These are phyloP conservation scores for Pterocles gutturalis DNA, from an alignment of 2,113 vertebrate species.

Conservation along the genomic window DNA sequence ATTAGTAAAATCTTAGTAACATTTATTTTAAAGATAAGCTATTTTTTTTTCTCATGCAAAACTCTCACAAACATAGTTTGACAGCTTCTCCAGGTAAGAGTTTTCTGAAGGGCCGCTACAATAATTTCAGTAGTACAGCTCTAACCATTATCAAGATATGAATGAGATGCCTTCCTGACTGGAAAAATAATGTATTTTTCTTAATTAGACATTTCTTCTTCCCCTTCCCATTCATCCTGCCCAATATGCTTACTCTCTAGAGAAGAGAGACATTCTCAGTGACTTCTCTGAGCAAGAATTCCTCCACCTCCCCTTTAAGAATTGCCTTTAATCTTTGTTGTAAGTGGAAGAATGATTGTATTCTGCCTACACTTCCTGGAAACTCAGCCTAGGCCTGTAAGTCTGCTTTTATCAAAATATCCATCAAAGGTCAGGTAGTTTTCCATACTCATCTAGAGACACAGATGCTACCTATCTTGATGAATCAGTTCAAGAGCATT, in stretches of 20 bases:
- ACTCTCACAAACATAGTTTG: neutral
- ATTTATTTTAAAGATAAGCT: neutral
- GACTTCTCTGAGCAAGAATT: neutral
- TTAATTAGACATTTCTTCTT: neutral
- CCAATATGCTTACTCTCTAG: neutral
- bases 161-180: neutral
- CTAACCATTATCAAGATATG: neutral
- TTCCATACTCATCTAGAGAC: constrained; percentile 63
- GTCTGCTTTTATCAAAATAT: constrained; percentile 61
- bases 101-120: neutral
- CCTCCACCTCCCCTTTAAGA: neutral
- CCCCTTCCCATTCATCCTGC: neutral
- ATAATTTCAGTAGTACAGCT: neutral
- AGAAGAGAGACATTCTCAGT: neutral
- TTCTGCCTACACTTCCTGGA: constrained; percentile 71
- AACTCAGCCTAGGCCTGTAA: neutral
- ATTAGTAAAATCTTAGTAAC: neutral
- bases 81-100: neutral
- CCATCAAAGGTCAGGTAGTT: constrained; percentile 74
- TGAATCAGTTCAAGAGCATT: constrained; percentile 33
- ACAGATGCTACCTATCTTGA: constrained; percentile 6
- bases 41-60: neutral
- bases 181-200: neutral
- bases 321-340: neutral
- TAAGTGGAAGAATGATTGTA: neutral